These are phyloP conservation scores for Pangasius djambal DNA, from an alignment of 2,797 vertebrate genomes.

Conservation along the genomic window DNA sequence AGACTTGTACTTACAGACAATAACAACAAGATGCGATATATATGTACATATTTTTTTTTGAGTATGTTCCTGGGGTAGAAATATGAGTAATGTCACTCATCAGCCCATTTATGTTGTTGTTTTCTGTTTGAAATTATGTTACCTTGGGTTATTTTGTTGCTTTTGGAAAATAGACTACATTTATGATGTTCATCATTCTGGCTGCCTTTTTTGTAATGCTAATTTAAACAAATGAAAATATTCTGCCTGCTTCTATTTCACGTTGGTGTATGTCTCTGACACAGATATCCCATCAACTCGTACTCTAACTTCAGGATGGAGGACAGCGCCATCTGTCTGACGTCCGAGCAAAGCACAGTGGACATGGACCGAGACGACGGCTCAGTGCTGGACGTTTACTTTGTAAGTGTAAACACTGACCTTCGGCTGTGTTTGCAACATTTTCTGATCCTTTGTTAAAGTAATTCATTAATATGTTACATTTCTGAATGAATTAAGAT, in stretches of 20 bases:
- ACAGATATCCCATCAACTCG: slow-evolving; percentile 85
- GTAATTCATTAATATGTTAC: background rate
- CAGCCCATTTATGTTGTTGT: background rate
- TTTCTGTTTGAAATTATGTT: background rate
- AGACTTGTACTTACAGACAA: background rate
- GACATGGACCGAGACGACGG: slow-evolving; percentile 90
- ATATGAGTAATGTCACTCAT: background rate
- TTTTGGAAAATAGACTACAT: background rate
- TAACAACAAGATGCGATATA: background rate
- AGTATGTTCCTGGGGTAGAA: background rate
- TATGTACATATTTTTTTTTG: background rate
- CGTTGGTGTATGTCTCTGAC: slow-evolving; percentile 46
- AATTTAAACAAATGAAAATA: background rate
- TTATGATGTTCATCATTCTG: background rate
- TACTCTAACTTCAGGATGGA: slow-evolving; percentile 92
- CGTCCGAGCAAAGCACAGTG: slow-evolving; percentile 88
- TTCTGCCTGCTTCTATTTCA: slow-evolving; percentile 6
- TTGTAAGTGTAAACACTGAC: slow-evolving; percentile 79
- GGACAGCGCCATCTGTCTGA: slow-evolving; percentile 94
- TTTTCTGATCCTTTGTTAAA: slow-evolving; percentile 3
- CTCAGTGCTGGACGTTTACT: slow-evolving; percentile 91
- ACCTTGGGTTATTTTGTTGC: background rate
- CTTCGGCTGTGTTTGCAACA: background rate
- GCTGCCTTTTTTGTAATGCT: background rate
- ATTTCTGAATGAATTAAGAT: background rate